Conservation (phyloP, 2,113 vertebrate genomes). For the Neogale vison region DNA sequence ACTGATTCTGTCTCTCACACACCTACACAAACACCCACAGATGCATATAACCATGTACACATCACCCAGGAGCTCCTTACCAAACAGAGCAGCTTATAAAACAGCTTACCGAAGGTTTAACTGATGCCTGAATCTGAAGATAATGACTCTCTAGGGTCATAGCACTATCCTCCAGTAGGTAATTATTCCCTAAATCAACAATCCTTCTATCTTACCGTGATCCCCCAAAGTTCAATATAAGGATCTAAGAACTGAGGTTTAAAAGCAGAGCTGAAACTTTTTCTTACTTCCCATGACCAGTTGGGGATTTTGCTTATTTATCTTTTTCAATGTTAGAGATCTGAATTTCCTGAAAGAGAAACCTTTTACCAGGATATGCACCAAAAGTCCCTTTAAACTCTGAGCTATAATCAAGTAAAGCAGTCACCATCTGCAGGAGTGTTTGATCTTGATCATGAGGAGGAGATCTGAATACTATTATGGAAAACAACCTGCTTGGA, state of each 20-base stretch:
- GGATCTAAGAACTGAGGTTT: background rate
- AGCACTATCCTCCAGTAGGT: background rate
- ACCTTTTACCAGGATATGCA: background rate
- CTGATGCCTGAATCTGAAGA: background rate
- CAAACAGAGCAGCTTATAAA: background rate
- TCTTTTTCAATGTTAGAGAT: background rate
- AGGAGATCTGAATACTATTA: background rate
- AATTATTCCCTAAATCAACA: background rate
- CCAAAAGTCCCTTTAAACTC: background rate
- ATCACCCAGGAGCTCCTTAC: background rate
- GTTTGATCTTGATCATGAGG: background rate
- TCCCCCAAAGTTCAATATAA: background rate
- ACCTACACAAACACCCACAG: background rate
- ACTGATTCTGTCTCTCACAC: background rate
- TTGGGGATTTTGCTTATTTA: background rate
- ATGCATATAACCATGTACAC: background rate
- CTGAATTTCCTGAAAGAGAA: background rate
- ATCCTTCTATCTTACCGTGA: background rate
- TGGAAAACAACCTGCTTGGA: background rate
- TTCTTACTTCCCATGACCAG: background rate
- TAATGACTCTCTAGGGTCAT: background rate
- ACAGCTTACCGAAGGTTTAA: background rate
- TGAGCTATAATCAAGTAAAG: background rate
- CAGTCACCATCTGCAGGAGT: background rate
- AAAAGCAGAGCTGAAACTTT: background rate